A percentile compares a stretch with the other conserved stretches of the same genome.
Conservation (phyloP, 2,797 vertebrate genomes). For the Neomorphus geoffroyi region DNA sequence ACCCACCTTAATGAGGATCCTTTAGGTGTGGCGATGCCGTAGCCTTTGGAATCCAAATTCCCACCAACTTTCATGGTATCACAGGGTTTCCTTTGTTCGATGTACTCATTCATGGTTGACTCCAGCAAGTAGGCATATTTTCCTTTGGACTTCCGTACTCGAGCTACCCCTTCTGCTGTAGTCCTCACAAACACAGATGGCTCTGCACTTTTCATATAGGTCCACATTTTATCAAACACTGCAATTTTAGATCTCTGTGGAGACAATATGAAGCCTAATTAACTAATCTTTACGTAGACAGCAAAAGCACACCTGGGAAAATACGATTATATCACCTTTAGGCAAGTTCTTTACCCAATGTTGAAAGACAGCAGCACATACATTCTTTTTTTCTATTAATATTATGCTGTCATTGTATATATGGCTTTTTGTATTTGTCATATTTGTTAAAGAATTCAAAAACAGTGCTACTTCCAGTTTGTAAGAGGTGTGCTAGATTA, state of each 20-base stretch:
- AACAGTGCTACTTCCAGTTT: neutral
- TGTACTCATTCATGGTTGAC: conserved; percentile 99
- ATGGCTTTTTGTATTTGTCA: neutral
- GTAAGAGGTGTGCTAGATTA: conserved; percentile 25
- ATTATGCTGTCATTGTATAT: neutral
- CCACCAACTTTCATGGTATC: conserved; percentile 99
- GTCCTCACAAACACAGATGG: conserved; percentile 99
- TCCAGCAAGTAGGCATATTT: conserved; percentile 99
- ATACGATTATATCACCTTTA: neutral
- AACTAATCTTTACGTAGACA: conserved; percentile 43
- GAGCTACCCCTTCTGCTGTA: conserved; percentile 95
- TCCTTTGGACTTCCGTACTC: conserved; percentile 98
- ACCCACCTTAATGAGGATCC: conserved; percentile 99
- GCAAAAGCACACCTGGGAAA: conserved; percentile 27
- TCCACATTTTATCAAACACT: conserved; percentile 99
- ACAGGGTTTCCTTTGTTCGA: conserved; percentile 98
- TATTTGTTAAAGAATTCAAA: neutral
- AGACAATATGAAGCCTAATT: conserved; percentile 62
- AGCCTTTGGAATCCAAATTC: conserved; percentile 99
- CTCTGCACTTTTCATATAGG: conserved; percentile 98
- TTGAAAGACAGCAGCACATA: neutral
- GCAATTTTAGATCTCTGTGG: conserved; percentile 98
- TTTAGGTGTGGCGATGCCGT: conserved; percentile 99
- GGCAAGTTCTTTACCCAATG: neutral
- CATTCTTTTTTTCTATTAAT: neutral